Conservation (phyloP, 1,140 invertebrate species). For the Ectropis grisescens region DNA sequence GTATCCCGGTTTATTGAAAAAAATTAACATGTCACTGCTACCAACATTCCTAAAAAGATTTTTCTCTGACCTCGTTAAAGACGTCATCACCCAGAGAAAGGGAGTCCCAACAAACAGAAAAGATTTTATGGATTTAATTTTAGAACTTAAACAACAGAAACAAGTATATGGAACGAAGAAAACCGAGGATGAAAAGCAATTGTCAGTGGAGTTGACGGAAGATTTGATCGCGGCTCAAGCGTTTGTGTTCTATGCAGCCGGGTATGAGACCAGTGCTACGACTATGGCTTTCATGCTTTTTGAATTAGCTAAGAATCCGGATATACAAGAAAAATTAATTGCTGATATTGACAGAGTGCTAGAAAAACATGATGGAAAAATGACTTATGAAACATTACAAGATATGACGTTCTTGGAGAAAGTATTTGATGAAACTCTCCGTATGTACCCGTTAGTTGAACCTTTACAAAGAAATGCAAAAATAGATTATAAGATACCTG, state of each 20-base stretch:
- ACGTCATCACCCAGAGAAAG: constrained; percentile 8
- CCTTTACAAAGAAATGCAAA: constrained; percentile 3
- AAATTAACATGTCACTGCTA: constrained; percentile 12
- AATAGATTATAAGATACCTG: constrained; percentile 57
- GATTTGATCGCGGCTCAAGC: constrained; percentile 40
- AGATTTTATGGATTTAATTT: too few species aligned
- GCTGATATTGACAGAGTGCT: constrained; percentile 11
- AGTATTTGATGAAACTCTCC: constrained; percentile 18
- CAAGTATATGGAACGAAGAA: constrained; percentile 25
- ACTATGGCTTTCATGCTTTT: constrained; percentile 28
- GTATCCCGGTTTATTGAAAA: constrained; percentile 18
- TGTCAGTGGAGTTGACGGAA: constrained; percentile 16
- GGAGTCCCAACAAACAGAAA: constrained; percentile 6
- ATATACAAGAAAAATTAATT: constrained; percentile 14
- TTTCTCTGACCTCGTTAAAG: constrained; percentile 13
- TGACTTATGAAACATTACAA: constrained; percentile 17
- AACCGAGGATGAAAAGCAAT: background rate
- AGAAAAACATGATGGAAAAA: constrained; percentile 12
- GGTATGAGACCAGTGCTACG: constrained; percentile 28
- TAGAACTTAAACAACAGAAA: constrained; percentile 19
- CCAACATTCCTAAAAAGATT: constrained; percentile 8
- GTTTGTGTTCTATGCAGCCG: constrained; percentile 40
- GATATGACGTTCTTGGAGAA: constrained; percentile 20
- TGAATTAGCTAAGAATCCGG: constrained; percentile 31
- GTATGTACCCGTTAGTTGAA: constrained; percentile 16